phyloP scores from a whole-genome alignment of 2,113 vertebrate species.

The Phylloscopus whistleri region DNA sequence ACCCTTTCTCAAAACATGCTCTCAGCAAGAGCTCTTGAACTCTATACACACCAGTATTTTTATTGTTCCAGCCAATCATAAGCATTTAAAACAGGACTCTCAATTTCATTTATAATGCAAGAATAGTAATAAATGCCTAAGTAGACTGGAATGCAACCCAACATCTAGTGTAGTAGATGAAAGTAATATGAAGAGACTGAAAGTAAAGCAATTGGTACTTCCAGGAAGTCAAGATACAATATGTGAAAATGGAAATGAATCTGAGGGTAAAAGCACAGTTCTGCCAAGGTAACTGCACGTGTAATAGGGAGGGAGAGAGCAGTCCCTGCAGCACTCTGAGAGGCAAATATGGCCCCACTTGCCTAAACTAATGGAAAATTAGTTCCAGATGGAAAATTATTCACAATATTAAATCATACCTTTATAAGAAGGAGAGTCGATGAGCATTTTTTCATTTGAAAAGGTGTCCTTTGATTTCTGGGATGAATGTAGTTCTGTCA shows the following conservation, averaged over 20 bases:
- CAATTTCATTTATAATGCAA: not conserved
- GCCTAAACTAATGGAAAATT: not conserved
- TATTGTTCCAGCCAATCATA: not conserved
- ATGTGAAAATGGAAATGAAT: not conserved
- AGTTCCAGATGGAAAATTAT: not conserved
- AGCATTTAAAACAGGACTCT: not conserved
- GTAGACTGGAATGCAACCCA: not conserved
- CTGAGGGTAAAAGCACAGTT: not conserved
- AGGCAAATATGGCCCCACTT: not conserved
- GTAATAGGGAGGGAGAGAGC: not conserved
- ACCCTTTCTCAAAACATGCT: not conserved
- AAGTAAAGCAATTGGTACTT: not conserved
- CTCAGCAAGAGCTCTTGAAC: not conserved
- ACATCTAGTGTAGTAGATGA: not conserved
- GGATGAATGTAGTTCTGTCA: conserved; percentile 22
- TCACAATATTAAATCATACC: conserved; percentile 56
- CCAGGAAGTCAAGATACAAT: not conserved
- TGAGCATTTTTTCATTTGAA: conserved; percentile 24
- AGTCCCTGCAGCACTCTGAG: not conserved
- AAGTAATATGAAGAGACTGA: not conserved
- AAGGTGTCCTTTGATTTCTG: conserved; percentile 10
- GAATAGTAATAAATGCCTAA: not conserved
- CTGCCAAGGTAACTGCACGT: not conserved
- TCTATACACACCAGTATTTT: not conserved
- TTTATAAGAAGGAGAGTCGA: conserved; percentile 20